Base-by-base conservation (phyloP, 2,888 invertebrate species). In the Melanchra persicariae region DNA sequence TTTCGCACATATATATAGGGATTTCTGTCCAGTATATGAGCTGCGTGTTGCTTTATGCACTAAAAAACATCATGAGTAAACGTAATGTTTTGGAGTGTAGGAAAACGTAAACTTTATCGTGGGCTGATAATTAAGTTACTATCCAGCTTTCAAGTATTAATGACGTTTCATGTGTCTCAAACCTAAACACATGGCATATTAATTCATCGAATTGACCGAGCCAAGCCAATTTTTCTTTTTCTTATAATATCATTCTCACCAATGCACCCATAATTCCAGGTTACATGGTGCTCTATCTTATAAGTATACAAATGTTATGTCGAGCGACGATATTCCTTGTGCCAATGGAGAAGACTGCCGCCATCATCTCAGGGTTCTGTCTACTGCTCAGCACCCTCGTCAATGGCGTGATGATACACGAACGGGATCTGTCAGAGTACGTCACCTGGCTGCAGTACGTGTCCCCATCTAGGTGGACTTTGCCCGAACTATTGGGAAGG, bases 381-480 rank as follows among this genome's bases (percentile, higher is more conserved):
- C 88, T 97, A 0, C 93, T 97, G 1, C 93, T 97, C n/a, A 94
- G 96, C 0, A 95, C 97, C 3, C 94, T 97, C 0, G 97, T 97
- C 6, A 97, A 97, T 63, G 98, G 98, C 0, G 98, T 97, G 85
- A 93, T 97, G 77, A 88, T 98, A 43, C 98, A 98, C 86, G 96
- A 97, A 7, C 95, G 96, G 68, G 98, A 98, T 90, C 85, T 98
- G 76, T 97, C 98, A 2, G 89, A 94, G 26, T 97, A 97, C 87
- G 96, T 97, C 73, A 94, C 93, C 66, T 98, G 98, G 97, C 89
- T 98, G 77, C 96, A 97, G 83, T 96, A 97, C 82, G 95, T 97
- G 58, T 98, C 98, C 4, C 98, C 98, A 0, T 96, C 97, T 1
- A 96, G 97, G 70, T 98, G 98, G 98, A 91, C 97, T 2, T 88